These are phyloP conservation scores for Eudemis profundana DNA, from an alignment of 2,888 invertebrate genomes.

Conservation along the genomic window DNA sequence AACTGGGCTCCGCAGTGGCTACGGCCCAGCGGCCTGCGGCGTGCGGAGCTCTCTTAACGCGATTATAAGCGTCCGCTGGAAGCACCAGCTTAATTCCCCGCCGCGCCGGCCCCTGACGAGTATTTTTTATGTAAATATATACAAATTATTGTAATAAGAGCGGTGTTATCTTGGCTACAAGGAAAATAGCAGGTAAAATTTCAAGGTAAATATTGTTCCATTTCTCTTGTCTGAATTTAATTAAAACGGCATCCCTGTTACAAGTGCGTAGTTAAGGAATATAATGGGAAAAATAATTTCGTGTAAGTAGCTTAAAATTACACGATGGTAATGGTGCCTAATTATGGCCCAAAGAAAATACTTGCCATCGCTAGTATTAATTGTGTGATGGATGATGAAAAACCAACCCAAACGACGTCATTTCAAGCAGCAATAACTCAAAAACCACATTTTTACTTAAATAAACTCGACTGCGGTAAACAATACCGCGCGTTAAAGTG, in stretches of 20 bases:
- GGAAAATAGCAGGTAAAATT: constrained; percentile 16
- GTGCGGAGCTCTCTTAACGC: background rate
- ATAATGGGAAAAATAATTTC: background rate
- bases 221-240: background rate
- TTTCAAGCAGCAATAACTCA: too few species aligned
- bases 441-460: too few species aligned
- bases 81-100: constrained; percentile 14
- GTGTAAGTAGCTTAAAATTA: background rate
- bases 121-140: constrained; percentile 35
- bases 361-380: too few species aligned
- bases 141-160: constrained; percentile 24
- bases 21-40: background rate
- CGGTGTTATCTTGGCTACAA: constrained; percentile 18
- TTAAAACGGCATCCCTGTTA: constrained; percentile 13
- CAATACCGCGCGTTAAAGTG: too few species aligned
- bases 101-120: too few species aligned
- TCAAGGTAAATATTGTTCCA: constrained; percentile 22
- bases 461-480: too few species aligned
- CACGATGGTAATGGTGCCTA: too few species aligned
- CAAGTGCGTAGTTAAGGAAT: background rate
- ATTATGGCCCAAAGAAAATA: too few species aligned
- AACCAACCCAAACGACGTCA: too few species aligned
- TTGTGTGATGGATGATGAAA: too few species aligned
- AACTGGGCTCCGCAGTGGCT: too few species aligned
- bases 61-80: constrained; percentile 15